phyloP scores from a whole-genome alignment of 2,797 vertebrate species.

The Microtus obscurus region DNA sequence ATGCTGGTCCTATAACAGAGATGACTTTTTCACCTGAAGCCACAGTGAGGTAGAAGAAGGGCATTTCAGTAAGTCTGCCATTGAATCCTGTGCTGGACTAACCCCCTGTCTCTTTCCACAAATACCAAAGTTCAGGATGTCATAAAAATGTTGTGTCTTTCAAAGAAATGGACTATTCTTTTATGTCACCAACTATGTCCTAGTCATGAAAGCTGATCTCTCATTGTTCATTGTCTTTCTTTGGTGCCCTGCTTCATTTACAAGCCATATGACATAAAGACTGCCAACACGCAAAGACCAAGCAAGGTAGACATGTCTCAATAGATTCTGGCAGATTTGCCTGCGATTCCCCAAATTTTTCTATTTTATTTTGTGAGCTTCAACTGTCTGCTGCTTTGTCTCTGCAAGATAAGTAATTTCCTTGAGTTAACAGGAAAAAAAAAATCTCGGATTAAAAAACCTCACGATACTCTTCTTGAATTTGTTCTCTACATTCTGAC shows the following conservation, averaged over 20 bases:
- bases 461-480: neutral
- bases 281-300: neutral
- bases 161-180: neutral
- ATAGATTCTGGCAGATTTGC: slow-evolving; percentile 12
- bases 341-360: slow-evolving; percentile 25
- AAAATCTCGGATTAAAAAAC: neutral
- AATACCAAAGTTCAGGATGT: neutral
- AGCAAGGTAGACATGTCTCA: neutral
- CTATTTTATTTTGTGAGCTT: slow-evolving; percentile 38
- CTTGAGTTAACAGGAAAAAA: slow-evolving; percentile 20
- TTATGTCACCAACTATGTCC: neutral
- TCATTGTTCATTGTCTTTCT: neutral
- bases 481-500: neutral
- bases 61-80: neutral
- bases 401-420: neutral
- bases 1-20: neutral
- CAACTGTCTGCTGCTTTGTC: slow-evolving; percentile 25
- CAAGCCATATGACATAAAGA: neutral
- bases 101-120: neutral
- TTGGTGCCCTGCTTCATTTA: neutral
- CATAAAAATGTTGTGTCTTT: neutral
- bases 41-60: neutral
- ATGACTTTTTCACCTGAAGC: neutral
- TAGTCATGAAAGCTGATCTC: neutral
- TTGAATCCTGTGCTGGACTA: neutral